Base-by-base conservation (phyloP, 2,888 invertebrate genomes). In the Actias luna region DNA sequence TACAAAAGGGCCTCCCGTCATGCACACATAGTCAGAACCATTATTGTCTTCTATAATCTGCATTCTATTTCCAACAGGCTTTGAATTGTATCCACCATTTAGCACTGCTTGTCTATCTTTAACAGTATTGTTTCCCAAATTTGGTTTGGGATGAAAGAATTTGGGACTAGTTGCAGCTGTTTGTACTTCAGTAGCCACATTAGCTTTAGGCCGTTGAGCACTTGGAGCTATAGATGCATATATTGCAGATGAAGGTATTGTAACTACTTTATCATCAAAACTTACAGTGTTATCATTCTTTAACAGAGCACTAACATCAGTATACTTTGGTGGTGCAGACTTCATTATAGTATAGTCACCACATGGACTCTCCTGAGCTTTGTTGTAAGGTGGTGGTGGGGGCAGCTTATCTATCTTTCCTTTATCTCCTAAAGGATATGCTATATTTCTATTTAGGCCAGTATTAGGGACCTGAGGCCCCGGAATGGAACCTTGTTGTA, bases 11-110 rank as follows among this genome's bases (percentile, higher is more conserved):
- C 94, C 95, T n/a, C 96, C 96, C 16, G 96, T 96, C 97, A 97
- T 97, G 76, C 96, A 96, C 29, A 97, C 97, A 87, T 97, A 97
- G 79, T 97, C 97, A 18, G 96, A 95, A 66, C 95, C 95, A 80
- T 96, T 96, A 22, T 95, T 94, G 69, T 96, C 96, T 65, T 96
- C 96, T 50, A 94, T 93, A 78, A 93, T 93, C 72, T 92, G 90
- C 89, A 93, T 89, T 70, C 89, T 85, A 68, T 80, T 87, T 22
- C 75, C 81, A 59, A 79, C 72, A 58, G 75, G 79, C 66, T 89
- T 90, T 12, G 82, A 67, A 71, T 68, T 80, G 69, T 81, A 89
- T 5, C 80, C 83, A 55, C 89, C 90, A 79, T 91, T 92, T 1
- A 82, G 74, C 65, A 77, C 65, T 16, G 82, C 71, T 61, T 83